phyloP scores from a whole-genome alignment of 2,888 invertebrate genomes.

The Chironomus tentans region DNA sequence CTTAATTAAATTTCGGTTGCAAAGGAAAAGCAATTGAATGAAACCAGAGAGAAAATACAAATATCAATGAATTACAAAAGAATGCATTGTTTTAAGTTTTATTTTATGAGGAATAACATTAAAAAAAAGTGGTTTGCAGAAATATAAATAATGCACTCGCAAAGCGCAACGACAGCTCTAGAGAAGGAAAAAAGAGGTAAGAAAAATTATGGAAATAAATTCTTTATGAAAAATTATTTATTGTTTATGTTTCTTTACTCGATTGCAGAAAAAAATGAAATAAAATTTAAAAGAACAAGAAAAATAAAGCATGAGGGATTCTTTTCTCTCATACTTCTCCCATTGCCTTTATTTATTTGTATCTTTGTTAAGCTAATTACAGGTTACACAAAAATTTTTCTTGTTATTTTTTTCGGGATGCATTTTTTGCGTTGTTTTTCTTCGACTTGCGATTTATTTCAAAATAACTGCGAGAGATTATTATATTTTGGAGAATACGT shows the following conservation, averaged over 20 bases:
- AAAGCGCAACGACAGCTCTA: too few relatives aligned
- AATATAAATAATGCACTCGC: neutral
- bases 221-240: conserved; percentile 25
- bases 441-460: neutral
- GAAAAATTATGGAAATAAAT: conserved; percentile 26
- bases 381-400: neutral
- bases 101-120: too few relatives aligned
- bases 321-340: conserved; percentile 1
- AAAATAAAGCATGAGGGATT: neutral
- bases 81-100: neutral
- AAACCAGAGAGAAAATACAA: too few relatives aligned
- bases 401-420: neutral
- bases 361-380: conserved; percentile 25
- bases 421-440: neutral
- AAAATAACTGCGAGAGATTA: neutral
- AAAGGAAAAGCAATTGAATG: too few relatives aligned
- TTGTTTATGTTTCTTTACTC: conserved; percentile 6
- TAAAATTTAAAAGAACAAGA: neutral
- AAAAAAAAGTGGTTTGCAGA: neutral
- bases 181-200: neutral
- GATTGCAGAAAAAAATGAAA: neutral
- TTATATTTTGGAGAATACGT: too few relatives aligned
- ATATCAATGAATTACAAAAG: too few relatives aligned
- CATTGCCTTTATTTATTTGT: conserved; percentile 20
- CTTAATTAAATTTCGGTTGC: too few relatives aligned